Evolutionary conservation across 37 sponge, comb jelly and placozoan genomes (phyloP), one percentile per base, ranked within the genome.

Genomic region (Geodia barretti): DNA sequence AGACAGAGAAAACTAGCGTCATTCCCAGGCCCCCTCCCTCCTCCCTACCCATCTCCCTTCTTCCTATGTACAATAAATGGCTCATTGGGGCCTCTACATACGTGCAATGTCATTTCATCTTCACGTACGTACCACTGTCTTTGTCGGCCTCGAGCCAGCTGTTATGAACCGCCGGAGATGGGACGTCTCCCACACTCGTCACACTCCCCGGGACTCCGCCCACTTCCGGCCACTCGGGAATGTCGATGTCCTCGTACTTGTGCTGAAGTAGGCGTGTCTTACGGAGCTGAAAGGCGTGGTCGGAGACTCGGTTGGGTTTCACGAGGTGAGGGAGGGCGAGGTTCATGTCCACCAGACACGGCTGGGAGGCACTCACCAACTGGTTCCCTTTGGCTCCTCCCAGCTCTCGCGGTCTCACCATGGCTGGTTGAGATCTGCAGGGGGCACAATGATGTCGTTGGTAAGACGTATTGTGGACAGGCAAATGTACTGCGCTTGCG

Each of bases 201-300:
- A 1, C 72, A 64, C 65, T 64, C 26, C 35, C 42, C 0, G 37
- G 24, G 24, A 4, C 68, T 4, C 26, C 64, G 5, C 38, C 62
- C 1, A 3, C 40, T 5, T 25, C 64, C 30, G 35, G 34, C 73
- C 82, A 60, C 5, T 68, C 29, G 39, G 73, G 82, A 24, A 82
- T 72, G 21, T 87, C 81, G 2, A 87, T 41, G 41, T 90, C 90
- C 19, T 84, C 86, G 36, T 90, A 90, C 40, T 60, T 20, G 31
- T 85, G 86, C 25, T 81, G 33, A 3, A 77, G 20, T 0, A 88
- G 73, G 1, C 77, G 64, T 20, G n/a, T 42, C 62, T 70, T 62
- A 42, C 31, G 69, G 34, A 34, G 58, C 7, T 28, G 25, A 2
- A 62, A 35, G 0, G 54, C 42, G 5, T 71, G 47, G 0, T 78